These are phyloP conservation scores for Pogonomyrmex barbatus DNA, from an alignment of 1,140 invertebrate genomes.

Conservation along the genomic window DNA sequence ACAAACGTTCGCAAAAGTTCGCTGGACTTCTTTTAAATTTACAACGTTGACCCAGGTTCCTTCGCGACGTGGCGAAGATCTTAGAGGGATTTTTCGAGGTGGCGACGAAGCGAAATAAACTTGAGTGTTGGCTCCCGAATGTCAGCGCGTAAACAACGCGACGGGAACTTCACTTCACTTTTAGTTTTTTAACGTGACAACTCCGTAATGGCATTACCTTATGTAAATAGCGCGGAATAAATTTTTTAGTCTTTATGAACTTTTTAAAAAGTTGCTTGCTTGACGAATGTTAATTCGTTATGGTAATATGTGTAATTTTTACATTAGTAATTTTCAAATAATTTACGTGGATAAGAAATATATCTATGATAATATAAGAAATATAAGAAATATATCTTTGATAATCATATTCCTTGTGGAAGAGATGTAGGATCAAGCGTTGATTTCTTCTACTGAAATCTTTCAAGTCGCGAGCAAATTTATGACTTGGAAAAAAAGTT, in stretches of 20 bases:
- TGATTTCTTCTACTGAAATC: slow-evolving; percentile 22
- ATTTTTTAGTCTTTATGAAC: background rate
- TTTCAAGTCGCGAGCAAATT: background rate
- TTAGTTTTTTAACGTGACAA: slow-evolving; percentile 27
- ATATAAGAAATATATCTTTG: no score
- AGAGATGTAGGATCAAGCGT: background rate
- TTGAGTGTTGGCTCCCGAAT: slow-evolving; percentile 21
- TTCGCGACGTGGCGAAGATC: slow-evolving; percentile 1
- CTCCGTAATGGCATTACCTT: slow-evolving; percentile 11
- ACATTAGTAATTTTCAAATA: background rate
- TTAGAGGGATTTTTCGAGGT: slow-evolving; percentile 33
- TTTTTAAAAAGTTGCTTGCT: background rate
- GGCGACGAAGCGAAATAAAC: slow-evolving; percentile 37
- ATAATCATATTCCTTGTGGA: background rate
- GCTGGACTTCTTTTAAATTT: slow-evolving; percentile 4
- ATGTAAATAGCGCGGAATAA: background rate
- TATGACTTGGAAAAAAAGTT: background rate
- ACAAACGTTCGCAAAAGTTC: slow-evolving; percentile 43
- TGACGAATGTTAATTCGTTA: background rate
- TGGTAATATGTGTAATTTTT: background rate
- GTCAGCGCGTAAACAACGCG: slow-evolving; percentile 8
- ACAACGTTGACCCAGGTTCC: slow-evolving; percentile 28
- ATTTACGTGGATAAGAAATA: background rate
- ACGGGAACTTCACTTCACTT: background rate
- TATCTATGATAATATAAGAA: background rate